Evolutionary conservation across 1,140 invertebrate genomes (phyloP).

Genomic region (Oncopodura yosiiana): DNA sequence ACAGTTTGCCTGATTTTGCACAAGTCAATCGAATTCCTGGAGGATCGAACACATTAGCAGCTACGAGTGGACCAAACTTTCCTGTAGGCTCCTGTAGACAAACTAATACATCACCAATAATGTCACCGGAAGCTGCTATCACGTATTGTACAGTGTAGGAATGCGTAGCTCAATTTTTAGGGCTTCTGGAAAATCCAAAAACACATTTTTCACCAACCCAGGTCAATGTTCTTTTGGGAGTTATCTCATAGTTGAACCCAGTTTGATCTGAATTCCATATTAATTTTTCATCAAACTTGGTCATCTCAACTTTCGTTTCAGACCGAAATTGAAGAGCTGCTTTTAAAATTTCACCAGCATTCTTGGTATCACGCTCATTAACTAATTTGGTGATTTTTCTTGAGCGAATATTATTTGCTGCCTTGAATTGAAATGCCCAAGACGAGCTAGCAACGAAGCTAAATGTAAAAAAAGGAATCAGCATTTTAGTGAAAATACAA

Average conservation of each 20-base stretch:
- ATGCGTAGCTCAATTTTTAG: conserved; percentile 20
- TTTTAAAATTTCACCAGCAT: background rate
- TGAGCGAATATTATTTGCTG: background rate
- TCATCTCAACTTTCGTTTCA: background rate
- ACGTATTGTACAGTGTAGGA: conserved; percentile 22
- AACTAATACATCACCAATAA: conserved; percentile 20
- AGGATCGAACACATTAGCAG: background rate
- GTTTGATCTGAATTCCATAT: conserved; percentile 21
- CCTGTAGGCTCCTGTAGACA: conserved; percentile 22
- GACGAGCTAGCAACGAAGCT: conserved; percentile 3
- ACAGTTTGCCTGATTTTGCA: conserved; percentile 17
- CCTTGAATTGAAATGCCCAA: conserved; percentile 16
- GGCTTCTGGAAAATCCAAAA: conserved; percentile 16
- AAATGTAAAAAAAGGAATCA: no score
- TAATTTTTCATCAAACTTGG: background rate
- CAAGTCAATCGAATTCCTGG: conserved; percentile 20
- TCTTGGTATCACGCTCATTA: background rate
- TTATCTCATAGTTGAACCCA: conserved; percentile 17
- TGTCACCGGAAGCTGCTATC: conserved; percentile 6
- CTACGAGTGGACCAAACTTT: conserved; percentile 11
- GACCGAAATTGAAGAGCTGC: background rate
- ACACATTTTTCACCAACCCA: conserved; percentile 9
- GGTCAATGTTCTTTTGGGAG: background rate
- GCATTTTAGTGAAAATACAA: no score
- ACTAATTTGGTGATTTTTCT: conserved; percentile 15